A percentile compares a stretch with the other conserved stretches of the same genome.
Conservation (phyloP, 2,113 vertebrate genomes). For the Brachypodius melanocephalos region DNA sequence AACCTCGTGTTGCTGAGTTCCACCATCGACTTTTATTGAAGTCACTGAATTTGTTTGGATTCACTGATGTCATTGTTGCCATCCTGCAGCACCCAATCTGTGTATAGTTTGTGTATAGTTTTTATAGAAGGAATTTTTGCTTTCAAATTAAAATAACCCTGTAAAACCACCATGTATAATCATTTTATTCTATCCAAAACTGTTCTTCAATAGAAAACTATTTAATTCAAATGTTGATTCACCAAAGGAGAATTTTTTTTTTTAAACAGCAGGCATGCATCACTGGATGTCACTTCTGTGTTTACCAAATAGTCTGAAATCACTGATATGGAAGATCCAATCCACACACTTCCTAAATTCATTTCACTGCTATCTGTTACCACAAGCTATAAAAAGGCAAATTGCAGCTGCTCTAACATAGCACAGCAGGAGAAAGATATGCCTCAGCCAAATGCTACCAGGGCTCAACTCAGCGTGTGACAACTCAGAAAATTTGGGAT, state of each 20-base stretch:
- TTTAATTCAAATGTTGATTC: not conserved
- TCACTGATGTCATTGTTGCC: not conserved
- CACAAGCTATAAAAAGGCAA: conserved; percentile 53
- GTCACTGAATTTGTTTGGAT: not conserved
- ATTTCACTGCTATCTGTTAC: conserved; percentile 58
- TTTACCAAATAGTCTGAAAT: conserved; percentile 56
- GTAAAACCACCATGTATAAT: not conserved
- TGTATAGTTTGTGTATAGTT: not conserved
- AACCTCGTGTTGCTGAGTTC: not conserved
- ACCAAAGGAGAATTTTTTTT: not conserved
- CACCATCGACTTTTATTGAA: not conserved
- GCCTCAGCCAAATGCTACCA: not conserved
- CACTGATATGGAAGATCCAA: conserved; percentile 45
- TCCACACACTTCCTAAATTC: conserved; percentile 49
- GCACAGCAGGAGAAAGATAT: conserved; percentile 14
- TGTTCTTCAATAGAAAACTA: not conserved
- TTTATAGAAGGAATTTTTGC: not conserved
- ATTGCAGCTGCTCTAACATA: conserved; percentile 52
- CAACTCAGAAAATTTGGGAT: not conserved
- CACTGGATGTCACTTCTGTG: conserved; percentile 30
- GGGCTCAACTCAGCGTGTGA: not conserved
- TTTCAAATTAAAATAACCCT: not conserved
- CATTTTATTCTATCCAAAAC: not conserved
- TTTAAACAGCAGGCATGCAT: not conserved
- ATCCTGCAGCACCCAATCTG: not conserved